Base-by-base conservation (phyloP, 1,140 invertebrate species). In the Bicyclus anynana region DNA sequence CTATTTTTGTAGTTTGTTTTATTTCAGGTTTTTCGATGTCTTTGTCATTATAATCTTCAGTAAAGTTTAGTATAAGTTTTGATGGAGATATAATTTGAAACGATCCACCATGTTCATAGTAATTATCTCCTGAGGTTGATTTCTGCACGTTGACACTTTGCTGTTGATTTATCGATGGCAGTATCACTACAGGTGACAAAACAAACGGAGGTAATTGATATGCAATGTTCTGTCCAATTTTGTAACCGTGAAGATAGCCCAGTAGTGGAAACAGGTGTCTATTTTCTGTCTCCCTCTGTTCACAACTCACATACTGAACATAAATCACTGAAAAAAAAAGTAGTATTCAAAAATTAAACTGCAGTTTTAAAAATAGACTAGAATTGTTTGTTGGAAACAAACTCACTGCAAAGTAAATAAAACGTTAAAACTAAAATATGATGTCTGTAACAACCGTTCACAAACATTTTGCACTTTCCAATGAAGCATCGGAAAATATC, bases 161-260 rank as follows among this genome's bases (percentile, higher is more conserved):
- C 26, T 69, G 66, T 59, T 73, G 66, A 47, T 72, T 73, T 35
- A 71, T 42, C 26, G 67, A 35, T 37, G 79, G 75, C n/a, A 80
- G 16, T 51, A 84, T 49, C 14, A 80, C 48, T n/a, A 84, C 26
- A 9, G 78, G 79, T 47, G 69, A 58, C 33, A 77, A 50, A 21
- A 74, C 44, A 27, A 70, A 71, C 23, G 66, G 60, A 13, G 68
- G 71, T 16, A 68, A 59, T 53, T 69, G 66, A 13, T 71, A 47
- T 12, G 59, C 66, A 33, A 67, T 61, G 23, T 69, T 56, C 59
- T 77, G 65, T 50, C 66, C 67, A 44, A 70, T 51, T 67, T 71
- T 76, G 17, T 65, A 74, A 2, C 62, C 69, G 26, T 75, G 67
- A 33, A 75, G 37, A 58, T 79, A 76, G 13, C 68, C 65, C 10